Percentiles rank a stretch among this genome's conserved stretches.
These are phyloP conservation scores for human DNA, from an alignment of 2,113 vertebrate species.

Conservation along the genomic window DNA sequence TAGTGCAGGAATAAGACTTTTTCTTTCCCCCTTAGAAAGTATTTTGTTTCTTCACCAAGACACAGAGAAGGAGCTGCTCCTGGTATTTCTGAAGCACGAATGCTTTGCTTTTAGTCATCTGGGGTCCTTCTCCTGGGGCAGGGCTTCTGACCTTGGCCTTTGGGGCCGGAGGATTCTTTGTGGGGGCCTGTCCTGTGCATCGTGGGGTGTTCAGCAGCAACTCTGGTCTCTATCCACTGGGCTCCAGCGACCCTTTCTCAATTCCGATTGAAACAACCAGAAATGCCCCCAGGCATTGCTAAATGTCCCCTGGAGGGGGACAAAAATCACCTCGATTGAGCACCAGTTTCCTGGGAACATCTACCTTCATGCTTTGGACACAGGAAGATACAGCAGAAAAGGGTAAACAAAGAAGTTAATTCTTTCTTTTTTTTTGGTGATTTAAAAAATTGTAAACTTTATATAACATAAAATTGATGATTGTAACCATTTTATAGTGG, in stretches of 20 bases:
- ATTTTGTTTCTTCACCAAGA: neutral
- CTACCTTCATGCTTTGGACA: neutral
- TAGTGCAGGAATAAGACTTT: neutral
- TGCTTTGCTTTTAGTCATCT: neutral
- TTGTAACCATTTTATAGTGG: neutral
- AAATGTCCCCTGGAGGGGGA: neutral
- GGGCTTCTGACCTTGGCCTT: neutral
- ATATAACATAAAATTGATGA: neutral
- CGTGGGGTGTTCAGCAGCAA: accelerated
- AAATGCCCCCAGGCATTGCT: neutral
- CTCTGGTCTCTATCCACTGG: neutral
- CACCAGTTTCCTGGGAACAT: accelerated
- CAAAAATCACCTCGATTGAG: accelerated
- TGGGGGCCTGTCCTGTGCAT: accelerated
- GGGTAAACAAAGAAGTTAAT: neutral
- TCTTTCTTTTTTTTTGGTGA: neutral
- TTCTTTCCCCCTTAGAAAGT: neutral
- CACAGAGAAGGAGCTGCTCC: neutral
- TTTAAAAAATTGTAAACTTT: neutral
- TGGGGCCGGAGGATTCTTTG: accelerated
- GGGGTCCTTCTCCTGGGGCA: neutral
- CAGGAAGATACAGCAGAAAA: neutral
- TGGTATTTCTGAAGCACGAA: neutral
- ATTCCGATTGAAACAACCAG: neutral
- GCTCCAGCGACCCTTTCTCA: no score